phyloP scores from a whole-genome alignment of 2,888 invertebrate species.

The Aromia moschata region DNA sequence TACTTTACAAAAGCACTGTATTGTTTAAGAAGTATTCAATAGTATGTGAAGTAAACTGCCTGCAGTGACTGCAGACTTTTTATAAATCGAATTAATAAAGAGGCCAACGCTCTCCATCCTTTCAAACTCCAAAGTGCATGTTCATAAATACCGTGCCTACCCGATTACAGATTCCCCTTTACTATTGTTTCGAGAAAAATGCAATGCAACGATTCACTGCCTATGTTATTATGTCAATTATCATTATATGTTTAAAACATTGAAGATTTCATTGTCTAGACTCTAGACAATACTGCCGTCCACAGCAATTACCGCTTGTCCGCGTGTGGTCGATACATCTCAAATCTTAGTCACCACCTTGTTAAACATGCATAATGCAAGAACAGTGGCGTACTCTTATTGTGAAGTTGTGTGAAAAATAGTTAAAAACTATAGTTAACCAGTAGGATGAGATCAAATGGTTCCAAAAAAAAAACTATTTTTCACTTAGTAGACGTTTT shows the following conservation, averaged over 20 bases:
- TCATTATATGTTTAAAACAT: slow-evolving; percentile 17
- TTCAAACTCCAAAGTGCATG: not conserved
- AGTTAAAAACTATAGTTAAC: too few species aligned
- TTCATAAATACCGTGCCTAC: not conserved
- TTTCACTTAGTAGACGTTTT: too few species aligned
- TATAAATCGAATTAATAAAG: not conserved
- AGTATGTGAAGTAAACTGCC: too few species aligned
- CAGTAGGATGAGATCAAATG: too few species aligned
- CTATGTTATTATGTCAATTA: slow-evolving; percentile 10
- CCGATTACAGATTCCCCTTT: not conserved
- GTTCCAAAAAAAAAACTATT: too few species aligned
- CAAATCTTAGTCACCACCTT: slow-evolving; percentile 20
- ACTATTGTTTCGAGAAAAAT: not conserved
- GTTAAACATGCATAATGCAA: slow-evolving; percentile 21
- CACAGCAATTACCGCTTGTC: slow-evolving; percentile 19
- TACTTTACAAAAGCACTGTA: too few species aligned
- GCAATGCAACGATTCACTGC: not conserved
- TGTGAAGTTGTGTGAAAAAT: not conserved
- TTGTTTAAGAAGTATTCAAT: too few species aligned
- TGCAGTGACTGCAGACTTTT: not conserved
- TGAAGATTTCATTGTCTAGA: slow-evolving; percentile 25
- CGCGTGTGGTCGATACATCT: slow-evolving; percentile 22
- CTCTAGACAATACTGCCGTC: slow-evolving; percentile 22
- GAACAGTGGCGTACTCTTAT: slow-evolving; percentile 6
- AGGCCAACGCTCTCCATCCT: not conserved